Conservation (phyloP, 1,140 invertebrate species). For the Drosophila miranda region DNA sequence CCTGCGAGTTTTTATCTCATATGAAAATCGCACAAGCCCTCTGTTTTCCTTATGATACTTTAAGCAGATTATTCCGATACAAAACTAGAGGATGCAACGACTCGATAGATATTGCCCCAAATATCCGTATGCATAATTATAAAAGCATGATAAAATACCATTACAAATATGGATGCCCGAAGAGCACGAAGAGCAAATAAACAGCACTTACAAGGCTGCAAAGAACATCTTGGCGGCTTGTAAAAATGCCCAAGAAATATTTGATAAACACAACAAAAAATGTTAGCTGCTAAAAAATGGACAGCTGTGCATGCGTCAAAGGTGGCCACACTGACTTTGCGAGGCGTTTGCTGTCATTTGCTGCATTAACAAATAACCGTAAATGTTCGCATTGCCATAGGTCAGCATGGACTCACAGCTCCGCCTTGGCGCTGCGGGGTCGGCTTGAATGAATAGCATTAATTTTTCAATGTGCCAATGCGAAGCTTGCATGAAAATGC, state of each 20-base stretch:
- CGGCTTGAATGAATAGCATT: conserved; percentile 16
- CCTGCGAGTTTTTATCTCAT: conserved; percentile 5
- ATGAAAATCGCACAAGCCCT: not conserved
- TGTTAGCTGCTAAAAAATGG: conserved; percentile 13
- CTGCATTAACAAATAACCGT: conserved; percentile 31
- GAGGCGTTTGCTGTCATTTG: conserved; percentile 12
- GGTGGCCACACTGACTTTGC: conserved; percentile 4
- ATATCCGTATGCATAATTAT: no score
- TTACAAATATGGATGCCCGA: no score
- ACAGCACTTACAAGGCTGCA: conserved; percentile 9
- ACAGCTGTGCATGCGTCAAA: conserved; percentile 17
- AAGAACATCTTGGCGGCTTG: conserved; percentile 4
- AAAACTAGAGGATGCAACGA: no score
- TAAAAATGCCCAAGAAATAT: conserved; percentile 11
- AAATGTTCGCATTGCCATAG: conserved; percentile 25
- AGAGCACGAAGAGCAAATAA: no score
- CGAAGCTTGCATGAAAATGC: conserved; percentile 21
- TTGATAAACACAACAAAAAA: conserved; percentile 23
- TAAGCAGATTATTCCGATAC: not conserved
- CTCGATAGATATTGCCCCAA: no score
- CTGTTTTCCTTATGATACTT: not conserved
- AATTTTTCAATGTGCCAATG: conserved; percentile 21
- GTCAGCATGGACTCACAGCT: conserved; percentile 12
- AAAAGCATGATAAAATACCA: not conserved
- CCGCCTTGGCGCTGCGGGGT: conserved; percentile 1